Evolutionary conservation across 2,113 vertebrate species (phyloP).

Genomic region (Myotis yumanensis): DNA sequence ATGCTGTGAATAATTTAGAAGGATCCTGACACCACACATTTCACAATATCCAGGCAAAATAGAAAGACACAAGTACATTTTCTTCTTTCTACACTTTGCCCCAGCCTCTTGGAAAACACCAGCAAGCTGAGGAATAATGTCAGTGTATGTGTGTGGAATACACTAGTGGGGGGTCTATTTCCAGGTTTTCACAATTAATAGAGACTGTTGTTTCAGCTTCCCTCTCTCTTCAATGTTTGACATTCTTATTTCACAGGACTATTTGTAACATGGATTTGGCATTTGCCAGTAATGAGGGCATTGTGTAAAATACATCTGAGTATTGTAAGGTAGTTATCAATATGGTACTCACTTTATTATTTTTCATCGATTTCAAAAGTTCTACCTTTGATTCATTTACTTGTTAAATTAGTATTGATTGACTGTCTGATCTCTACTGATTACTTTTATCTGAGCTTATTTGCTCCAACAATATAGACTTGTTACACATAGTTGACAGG

Average conservation of each 20-base stretch:
- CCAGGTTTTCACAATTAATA: background rate
- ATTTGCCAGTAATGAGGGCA: background rate
- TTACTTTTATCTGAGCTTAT: background rate
- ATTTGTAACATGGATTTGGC: background rate
- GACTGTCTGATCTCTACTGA: background rate
- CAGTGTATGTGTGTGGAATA: background rate
- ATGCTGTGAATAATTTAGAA: background rate
- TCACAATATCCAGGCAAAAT: background rate
- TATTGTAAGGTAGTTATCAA: background rate
- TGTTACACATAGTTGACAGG: background rate
- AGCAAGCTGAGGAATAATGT: background rate
- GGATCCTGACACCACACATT: background rate
- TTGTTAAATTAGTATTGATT: background rate
- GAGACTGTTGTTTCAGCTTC: background rate
- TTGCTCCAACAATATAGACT: background rate
- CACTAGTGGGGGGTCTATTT: background rate
- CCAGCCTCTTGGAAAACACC: background rate
- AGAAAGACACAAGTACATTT: background rate
- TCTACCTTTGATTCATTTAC: background rate
- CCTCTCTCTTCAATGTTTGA: background rate
- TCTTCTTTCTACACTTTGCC: background rate
- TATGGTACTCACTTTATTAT: background rate
- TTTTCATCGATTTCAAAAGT: background rate
- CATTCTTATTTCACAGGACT: background rate
- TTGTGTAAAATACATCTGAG: background rate